Percentiles rank a stretch among this genome's conserved stretches.
These are phyloP conservation scores for Drosophila athabasca DNA, from an alignment of 1,140 invertebrate genomes.

Conservation along the genomic window DNA sequence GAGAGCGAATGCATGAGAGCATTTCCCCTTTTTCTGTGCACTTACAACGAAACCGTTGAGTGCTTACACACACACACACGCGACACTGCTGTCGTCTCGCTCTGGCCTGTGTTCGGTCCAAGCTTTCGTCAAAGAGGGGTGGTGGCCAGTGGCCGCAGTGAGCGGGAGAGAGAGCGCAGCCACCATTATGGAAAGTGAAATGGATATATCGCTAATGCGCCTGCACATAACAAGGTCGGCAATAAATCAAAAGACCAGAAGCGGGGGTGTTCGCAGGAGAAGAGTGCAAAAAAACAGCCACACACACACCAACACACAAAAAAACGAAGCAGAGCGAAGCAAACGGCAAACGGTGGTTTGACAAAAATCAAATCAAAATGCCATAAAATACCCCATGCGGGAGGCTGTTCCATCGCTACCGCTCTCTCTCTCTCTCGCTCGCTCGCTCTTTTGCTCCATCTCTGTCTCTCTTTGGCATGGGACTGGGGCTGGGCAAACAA, in stretches of 20 bases:
- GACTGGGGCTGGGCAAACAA: constrained; percentile 47
- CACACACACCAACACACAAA: background rate
- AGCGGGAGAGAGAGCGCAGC: constrained; percentile 39
- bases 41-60: constrained; percentile 33
- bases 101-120: constrained; percentile 26
- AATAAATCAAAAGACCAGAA: constrained; percentile 76
- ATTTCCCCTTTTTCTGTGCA: constrained; percentile 55
- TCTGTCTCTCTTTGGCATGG: background rate
- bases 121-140: constrained; percentile 36
- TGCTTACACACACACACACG: constrained; percentile 6
- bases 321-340: constrained; percentile 5
- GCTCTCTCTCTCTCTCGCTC: constrained; percentile 6
- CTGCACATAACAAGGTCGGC: constrained; percentile 84
- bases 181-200: constrained; percentile 83
- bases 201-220: constrained; percentile 82
- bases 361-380: constrained; percentile 83
- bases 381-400: constrained; percentile 72
- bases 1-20: constrained; percentile 6
- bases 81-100: constrained; percentile 52
- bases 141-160: constrained; percentile 56
- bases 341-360: constrained; percentile 42
- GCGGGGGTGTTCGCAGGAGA: constrained; percentile 21
- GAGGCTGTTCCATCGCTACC: too few species aligned
- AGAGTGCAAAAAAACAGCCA: constrained; percentile 4
- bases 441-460: background rate